These are phyloP conservation scores for Macrosoma leucophasiata DNA, from an alignment of 2,888 invertebrate genomes.

Conservation along the genomic window DNA sequence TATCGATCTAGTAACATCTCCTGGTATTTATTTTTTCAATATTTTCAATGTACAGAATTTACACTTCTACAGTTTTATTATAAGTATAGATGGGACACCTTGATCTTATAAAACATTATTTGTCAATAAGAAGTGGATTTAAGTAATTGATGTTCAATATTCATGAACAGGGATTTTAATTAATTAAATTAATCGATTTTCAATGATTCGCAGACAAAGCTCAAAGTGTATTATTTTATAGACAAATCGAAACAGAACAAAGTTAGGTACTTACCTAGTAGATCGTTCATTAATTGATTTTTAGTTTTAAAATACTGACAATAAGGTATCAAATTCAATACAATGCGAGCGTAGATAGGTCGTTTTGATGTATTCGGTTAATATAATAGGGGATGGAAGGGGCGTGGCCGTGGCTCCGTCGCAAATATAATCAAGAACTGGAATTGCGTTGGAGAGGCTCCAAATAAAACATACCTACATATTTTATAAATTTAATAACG, in stretches of 20 bases:
- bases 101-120: too few species aligned
- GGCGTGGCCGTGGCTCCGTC: conserved; percentile 67
- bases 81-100: too few species aligned
- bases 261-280: conserved; percentile 46
- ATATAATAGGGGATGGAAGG: conserved; percentile 70
- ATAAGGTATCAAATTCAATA: conserved; percentile 32
- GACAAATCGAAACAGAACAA: conserved; percentile 57
- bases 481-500: too few species aligned
- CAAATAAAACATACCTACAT: too few species aligned
- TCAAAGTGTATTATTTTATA: conserved; percentile 74
- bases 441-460: conserved; percentile 32
- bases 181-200: conserved; percentile 68
- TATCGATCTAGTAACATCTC: too few species aligned
- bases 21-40: too few species aligned
- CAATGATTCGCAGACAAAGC: conserved; percentile 68
- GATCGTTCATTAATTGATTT: conserved; percentile 15
- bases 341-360: conserved; percentile 30
- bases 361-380: conserved; percentile 35
- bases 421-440: conserved; percentile 72
- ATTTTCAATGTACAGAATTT: too few species aligned
- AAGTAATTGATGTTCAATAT: too few species aligned
- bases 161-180: conserved; percentile 66
- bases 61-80: too few species aligned
- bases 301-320: not conserved
- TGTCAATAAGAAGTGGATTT: too few species aligned